Base-by-base conservation (phyloP, 2,888 invertebrate genomes). In the Tenthredo notha region DNA sequence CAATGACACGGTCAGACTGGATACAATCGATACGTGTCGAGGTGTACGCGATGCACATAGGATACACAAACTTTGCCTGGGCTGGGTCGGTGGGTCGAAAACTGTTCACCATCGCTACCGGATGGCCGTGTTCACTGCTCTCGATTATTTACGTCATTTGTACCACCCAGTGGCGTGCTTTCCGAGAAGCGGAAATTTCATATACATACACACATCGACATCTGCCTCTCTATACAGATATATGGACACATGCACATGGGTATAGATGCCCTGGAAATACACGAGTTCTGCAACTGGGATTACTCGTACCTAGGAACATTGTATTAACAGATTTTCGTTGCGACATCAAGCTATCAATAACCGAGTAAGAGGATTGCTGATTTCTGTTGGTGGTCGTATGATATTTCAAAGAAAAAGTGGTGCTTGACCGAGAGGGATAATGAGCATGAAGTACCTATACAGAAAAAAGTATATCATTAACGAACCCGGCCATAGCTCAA, bases 1-100 rank as follows among this genome's bases (percentile, higher is more conserved):
- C 86, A 87, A 87, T 89, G 89, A 88, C 90, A 89, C 87, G 88
- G 88, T 89, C 89, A 88, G 85, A 86, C 86, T 85, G 86, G 83
- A 87, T 86, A 88, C 87, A 89, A 90, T 90, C 89, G 87, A 90
- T 90, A 90, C 80, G 61, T 80, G 78, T 58, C 61, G 61, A 61
- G 78, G 78, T 61, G 21, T 58, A 58, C 40, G 37, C 2, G 61
- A 4, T 58, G 61, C 40, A 40, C 61, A 80, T 58, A 40, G 61
- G 40, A 58, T 40, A 61, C 61, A 80, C 58, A 40, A 80, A 78
- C 54, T 78, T 78, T 21, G 80, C 18, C 61, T 58, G 58, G 37
- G 61, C 25, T 40, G 40, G 61, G 37, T 80, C 40, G 61, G 61
- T 61, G 40, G 12, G 61, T 80, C 40, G 80, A 80, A 80, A 80